A percentile compares a stretch with the other conserved stretches of the same genome.
phyloP scores from a whole-genome alignment of 2,113 vertebrate genomes.

The Archilochus colubris region DNA sequence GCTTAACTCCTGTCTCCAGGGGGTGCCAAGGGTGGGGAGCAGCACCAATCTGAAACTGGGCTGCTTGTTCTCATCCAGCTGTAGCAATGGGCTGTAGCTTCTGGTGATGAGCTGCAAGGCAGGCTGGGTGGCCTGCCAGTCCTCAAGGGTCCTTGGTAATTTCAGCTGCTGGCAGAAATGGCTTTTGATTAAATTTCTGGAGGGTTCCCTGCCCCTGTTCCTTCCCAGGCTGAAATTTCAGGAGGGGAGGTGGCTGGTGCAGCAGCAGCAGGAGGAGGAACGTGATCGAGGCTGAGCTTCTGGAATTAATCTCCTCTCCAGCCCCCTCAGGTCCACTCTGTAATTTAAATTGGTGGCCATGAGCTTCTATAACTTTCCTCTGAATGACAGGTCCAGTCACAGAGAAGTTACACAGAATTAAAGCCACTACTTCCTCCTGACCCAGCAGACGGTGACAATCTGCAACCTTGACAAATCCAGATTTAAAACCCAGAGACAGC shows the following conservation, averaged over 20 bases:
- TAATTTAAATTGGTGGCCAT: not conserved
- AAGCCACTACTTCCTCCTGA: not conserved
- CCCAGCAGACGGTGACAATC: not conserved
- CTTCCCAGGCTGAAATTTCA: not conserved
- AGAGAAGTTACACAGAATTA: not conserved
- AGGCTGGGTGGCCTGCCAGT: not conserved
- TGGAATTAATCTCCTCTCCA: not conserved
- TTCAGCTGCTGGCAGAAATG: constrained; percentile 37
- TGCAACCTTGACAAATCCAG: constrained; percentile 9
- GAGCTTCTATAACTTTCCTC: not conserved
- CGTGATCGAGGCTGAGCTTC: not conserved
- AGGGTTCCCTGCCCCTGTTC: constrained; percentile 4
- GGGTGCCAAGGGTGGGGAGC: not conserved
- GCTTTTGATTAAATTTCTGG: constrained; percentile 44
- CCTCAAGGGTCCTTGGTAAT: not conserved
- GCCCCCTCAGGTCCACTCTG: not conserved
- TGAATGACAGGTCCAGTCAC: not conserved
- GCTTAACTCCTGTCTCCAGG: not conserved
- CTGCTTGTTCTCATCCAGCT: not conserved
- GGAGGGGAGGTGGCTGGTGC: not conserved
- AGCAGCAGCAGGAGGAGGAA: not conserved
- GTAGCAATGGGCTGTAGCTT: not conserved
- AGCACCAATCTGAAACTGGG: not conserved
- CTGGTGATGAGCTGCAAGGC: not conserved
- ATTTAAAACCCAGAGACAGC: constrained; percentile 29